Percentiles rank a stretch among this genome's conserved stretches.
These are phyloP conservation scores for Regulus satrapa DNA, from an alignment of 2,113 vertebrate species.

Conservation along the genomic window DNA sequence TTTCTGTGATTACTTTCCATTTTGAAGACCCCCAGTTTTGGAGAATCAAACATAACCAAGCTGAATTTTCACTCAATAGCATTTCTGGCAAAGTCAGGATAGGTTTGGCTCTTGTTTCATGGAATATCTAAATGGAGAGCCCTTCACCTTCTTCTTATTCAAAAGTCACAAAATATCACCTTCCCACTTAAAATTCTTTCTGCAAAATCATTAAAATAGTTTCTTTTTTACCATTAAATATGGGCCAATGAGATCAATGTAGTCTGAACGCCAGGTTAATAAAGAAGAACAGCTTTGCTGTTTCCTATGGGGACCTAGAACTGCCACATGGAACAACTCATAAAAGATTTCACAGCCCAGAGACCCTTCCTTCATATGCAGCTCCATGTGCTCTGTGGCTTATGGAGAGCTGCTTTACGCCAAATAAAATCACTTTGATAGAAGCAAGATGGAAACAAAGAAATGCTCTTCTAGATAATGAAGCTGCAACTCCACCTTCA, in stretches of 20 bases:
- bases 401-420: not conserved
- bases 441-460: not conserved
- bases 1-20: not conserved
- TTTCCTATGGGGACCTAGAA: not conserved
- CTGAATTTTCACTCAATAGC: not conserved
- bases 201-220: not conserved
- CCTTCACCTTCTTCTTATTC: not conserved
- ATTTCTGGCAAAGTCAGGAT: not conserved
- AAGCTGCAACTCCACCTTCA: not conserved
- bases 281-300: not conserved
- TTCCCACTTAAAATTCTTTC: not conserved
- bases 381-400: not conserved
- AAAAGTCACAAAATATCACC: constrained; percentile 35
- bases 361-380: not conserved
- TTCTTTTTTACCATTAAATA: not conserved
- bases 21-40: not conserved
- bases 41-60: not conserved
- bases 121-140: not conserved
- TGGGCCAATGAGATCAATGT: not conserved
- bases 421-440: not conserved
- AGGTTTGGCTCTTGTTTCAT: not conserved
- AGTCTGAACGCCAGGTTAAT: not conserved
- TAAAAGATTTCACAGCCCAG: not conserved
- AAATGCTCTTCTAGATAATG: not conserved
- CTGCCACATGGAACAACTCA: not conserved